Percentiles rank a stretch among this genome's conserved stretches.
Conservation (phyloP, 1,140 invertebrate genomes). For the Sycophaga agraensis region DNA sequence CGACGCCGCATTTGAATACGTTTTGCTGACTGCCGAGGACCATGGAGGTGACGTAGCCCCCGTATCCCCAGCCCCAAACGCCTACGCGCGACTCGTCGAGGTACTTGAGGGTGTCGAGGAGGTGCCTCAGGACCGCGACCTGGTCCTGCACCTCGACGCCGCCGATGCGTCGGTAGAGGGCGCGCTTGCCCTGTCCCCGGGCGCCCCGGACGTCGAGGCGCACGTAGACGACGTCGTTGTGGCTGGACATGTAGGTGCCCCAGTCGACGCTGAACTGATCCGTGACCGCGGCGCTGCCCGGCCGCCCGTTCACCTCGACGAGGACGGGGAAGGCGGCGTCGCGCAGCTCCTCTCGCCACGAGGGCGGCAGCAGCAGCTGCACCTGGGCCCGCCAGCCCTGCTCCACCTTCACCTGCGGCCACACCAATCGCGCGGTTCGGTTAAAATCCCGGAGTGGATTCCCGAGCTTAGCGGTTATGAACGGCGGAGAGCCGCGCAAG, state of each 20-base stretch:
- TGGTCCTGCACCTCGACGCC: conserved; percentile 87
- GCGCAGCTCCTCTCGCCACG: conserved; percentile 78
- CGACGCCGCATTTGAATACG: conserved; percentile 87
- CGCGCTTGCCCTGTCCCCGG: conserved; percentile 75
- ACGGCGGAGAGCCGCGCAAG: no score
- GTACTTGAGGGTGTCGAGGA: conserved; percentile 79
- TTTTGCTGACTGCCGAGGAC: conserved; percentile 81
- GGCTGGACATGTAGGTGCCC: conserved; percentile 90
- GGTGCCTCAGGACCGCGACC: conserved; percentile 79
- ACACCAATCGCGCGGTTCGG: no score
- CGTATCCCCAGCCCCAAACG: conserved; percentile 97
- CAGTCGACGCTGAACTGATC: conserved; percentile 85
- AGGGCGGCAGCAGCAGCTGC: conserved; percentile 77
- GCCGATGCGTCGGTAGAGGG: conserved; percentile 78
- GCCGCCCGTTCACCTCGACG: conserved; percentile 86
- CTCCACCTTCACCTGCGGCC: conserved; percentile 69
- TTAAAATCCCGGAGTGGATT: no score
- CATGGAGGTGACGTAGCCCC: conserved; percentile 89
- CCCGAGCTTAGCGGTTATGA: no score
- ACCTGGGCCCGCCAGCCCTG: conserved; percentile 78
- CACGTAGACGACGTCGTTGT: conserved; percentile 87
- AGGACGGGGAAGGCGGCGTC: conserved; percentile 83
- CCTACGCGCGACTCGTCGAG: conserved; percentile 84
- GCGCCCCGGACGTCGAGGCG: conserved; percentile 86
- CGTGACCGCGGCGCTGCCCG: conserved; percentile 83